Conservation (phyloP, 2,113 vertebrate species). For the Apteryx mantelli region DNA sequence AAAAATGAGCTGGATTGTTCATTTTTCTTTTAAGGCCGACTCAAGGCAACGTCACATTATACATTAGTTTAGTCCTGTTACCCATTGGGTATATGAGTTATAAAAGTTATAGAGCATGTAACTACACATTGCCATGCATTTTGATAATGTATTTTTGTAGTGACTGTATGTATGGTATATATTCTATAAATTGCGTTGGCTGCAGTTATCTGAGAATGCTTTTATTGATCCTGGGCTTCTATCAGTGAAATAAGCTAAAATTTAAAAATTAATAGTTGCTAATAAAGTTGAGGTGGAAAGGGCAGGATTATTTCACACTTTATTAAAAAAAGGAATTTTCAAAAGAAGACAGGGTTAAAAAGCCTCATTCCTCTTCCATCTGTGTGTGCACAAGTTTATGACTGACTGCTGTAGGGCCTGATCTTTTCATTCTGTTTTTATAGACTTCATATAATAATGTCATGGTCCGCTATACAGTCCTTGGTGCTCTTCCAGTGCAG, state of each 20-base stretch:
- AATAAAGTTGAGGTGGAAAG: background rate
- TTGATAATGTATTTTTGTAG: background rate
- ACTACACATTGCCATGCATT: background rate
- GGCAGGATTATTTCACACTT: background rate
- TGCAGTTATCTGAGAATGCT: background rate
- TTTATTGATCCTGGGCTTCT: background rate
- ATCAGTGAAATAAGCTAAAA: background rate
- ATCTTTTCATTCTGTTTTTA: background rate
- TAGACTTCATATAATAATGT: background rate
- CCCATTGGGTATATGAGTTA: background rate
- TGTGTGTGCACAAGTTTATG: background rate
- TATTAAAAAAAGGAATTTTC: background rate
- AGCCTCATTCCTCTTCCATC: background rate
- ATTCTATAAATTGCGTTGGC: background rate
- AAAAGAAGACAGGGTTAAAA: background rate
- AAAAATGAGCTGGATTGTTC: background rate
- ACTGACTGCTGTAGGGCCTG: background rate
- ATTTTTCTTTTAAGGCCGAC: background rate
- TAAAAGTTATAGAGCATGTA: background rate
- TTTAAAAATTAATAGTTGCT: background rate
- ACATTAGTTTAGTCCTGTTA: background rate
- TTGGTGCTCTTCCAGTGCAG: background rate
- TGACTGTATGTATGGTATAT: background rate
- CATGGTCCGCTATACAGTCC: background rate
- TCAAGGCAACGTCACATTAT: background rate